A percentile compares a stretch with the other conserved stretches of the same genome.
Conservation (phyloP, 2,797 vertebrate genomes). For the Hafferia zeledoni region DNA sequence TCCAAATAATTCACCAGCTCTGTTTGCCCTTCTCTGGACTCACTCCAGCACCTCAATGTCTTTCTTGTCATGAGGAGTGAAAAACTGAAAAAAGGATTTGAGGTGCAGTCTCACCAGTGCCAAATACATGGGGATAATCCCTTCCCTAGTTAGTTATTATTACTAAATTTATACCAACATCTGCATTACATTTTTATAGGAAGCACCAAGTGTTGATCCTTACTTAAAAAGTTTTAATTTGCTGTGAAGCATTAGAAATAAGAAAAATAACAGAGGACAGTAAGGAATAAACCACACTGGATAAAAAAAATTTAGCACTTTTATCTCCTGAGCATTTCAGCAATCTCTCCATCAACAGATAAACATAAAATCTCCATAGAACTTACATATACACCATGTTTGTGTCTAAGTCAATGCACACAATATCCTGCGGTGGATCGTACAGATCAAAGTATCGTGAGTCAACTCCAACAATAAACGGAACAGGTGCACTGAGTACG, state of each 20-base stretch:
- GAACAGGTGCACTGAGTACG: constrained; percentile 93
- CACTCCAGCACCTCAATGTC: neutral
- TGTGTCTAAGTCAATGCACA: constrained; percentile 98
- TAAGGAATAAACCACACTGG: neutral
- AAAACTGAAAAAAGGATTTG: neutral
- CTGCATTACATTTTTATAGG: neutral
- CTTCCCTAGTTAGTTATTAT: neutral
- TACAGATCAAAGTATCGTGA: constrained; percentile 99
- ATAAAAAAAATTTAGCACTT: neutral
- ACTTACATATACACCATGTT: constrained; percentile 96
- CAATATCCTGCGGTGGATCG: constrained; percentile 95
- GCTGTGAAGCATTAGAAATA: neutral
- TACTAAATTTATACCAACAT: neutral
- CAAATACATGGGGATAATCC: neutral
- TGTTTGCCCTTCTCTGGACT: neutral
- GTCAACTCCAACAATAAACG: constrained; percentile 97
- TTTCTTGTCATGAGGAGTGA: neutral
- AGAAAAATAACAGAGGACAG: neutral
- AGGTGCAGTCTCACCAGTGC: neutral
- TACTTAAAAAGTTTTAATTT: neutral
- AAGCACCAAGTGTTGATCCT: neutral
- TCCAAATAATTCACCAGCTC: neutral
- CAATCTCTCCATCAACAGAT: neutral
- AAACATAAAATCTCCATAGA: constrained; percentile 2
- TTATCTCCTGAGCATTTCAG: neutral